These are phyloP conservation scores for Eustalomyia histrio DNA, from an alignment of 2,888 invertebrate genomes.

Conservation along the genomic window DNA sequence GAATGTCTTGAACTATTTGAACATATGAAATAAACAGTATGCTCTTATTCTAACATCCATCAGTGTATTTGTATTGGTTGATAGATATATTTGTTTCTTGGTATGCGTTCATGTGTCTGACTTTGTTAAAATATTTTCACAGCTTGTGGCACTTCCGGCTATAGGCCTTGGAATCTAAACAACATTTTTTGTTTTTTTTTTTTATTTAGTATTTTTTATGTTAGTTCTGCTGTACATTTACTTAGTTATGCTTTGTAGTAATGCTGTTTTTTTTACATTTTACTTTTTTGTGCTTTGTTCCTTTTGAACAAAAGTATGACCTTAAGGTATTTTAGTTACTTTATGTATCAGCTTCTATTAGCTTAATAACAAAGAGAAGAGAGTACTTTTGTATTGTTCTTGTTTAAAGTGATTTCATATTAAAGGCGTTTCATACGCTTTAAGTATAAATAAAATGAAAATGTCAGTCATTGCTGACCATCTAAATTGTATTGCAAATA, in stretches of 20 bases:
- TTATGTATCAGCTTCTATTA: slow-evolving; percentile 13
- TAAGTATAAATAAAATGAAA: neutral
- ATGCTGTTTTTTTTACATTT: neutral
- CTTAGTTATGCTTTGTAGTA: neutral
- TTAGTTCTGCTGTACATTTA: neutral
- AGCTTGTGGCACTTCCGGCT: slow-evolving; percentile 43
- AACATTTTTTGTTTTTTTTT: too few relatives aligned
- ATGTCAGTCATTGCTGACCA: too few relatives aligned
- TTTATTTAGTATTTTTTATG: neutral
- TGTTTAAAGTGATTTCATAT: neutral
- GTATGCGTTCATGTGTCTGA: neutral
- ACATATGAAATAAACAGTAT: too few relatives aligned
- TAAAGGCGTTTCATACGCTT: neutral
- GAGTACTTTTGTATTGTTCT: neutral
- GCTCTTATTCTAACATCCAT: too few relatives aligned
- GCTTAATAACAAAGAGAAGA: neutral
- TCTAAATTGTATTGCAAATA: too few relatives aligned
- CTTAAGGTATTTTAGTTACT: slow-evolving; percentile 25
- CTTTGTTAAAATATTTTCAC: slow-evolving; percentile 44
- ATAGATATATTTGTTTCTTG: neutral
- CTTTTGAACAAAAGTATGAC: slow-evolving; percentile 33
- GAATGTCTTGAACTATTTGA: too few relatives aligned
- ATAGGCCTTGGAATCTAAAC: slow-evolving; percentile 22
- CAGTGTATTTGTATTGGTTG: neutral
- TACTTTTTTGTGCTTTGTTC: slow-evolving; percentile 5